Evolutionary conservation across 2,113 vertebrate species (phyloP).

Genomic region (Alligator sinensis): DNA sequence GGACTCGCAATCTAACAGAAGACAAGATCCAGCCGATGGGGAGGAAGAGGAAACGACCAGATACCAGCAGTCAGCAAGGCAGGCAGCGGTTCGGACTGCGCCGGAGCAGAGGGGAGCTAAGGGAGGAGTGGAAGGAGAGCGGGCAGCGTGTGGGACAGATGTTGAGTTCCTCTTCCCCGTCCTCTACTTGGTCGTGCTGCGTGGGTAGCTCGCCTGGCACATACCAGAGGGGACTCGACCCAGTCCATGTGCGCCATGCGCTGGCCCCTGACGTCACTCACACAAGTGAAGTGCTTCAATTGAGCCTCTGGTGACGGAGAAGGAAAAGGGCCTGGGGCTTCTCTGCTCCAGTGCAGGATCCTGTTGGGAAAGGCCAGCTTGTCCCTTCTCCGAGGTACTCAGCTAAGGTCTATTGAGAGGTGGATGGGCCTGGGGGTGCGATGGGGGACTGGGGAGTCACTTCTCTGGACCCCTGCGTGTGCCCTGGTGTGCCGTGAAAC

Average conservation of each 20-base stretch:
- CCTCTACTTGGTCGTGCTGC: not conserved
- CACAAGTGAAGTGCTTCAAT: too few relatives aligned
- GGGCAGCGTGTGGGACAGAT: too few relatives aligned
- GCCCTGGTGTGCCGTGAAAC: not conserved
- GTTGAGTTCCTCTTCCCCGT: not conserved
- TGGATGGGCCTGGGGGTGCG: not conserved
- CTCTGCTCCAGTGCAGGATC: not conserved
- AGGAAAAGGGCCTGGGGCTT: not conserved
- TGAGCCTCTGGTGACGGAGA: not conserved
- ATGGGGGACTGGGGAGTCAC: not conserved
- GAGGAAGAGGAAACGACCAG: too few relatives aligned
- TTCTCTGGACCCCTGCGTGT: not conserved
- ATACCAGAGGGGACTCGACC: not conserved
- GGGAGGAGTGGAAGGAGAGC: too few relatives aligned
- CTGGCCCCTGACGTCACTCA: not conserved
- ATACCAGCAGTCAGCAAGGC: too few relatives aligned
- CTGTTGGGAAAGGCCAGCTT: too few relatives aligned
- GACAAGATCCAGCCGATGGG: too few relatives aligned
- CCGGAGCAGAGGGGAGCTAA: not conserved
- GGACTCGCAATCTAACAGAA: not conserved
- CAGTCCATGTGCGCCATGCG: too few relatives aligned
- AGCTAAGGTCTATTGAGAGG: not conserved
- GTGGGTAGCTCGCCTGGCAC: not conserved
- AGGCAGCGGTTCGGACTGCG: not conserved
- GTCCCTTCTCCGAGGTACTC: too few relatives aligned